These are phyloP conservation scores for Lagocephalus sceleratus DNA, from an alignment of 2,797 vertebrate species.

Conservation along the genomic window DNA sequence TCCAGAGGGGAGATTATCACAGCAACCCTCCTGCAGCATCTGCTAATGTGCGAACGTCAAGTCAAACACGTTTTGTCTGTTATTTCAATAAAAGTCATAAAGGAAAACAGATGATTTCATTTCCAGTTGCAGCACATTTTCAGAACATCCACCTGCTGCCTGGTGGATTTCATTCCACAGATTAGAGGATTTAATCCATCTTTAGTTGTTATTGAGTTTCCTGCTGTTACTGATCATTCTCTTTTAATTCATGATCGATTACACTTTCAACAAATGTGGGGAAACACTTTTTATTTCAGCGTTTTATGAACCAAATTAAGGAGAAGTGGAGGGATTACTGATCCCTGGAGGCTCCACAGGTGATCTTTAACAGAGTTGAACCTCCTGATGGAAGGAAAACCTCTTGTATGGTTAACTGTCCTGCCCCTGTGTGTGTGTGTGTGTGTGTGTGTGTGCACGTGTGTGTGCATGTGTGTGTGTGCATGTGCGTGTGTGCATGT, in stretches of 20 bases:
- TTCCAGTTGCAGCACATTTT: conserved; percentile 17
- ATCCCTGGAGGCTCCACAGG: background rate
- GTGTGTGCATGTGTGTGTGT: conserved; percentile 60
- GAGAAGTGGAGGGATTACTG: background rate
- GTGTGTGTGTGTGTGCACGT: conserved; percentile 16
- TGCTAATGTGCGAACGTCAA: background rate
- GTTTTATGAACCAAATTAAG: too few species aligned
- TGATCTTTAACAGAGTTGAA: too few species aligned
- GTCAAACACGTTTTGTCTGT: conserved; percentile 6
- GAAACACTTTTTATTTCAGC: too few species aligned
- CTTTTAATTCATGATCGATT: background rate
- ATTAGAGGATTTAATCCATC: too few species aligned
- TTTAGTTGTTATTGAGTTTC: too few species aligned
- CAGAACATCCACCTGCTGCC: conserved; percentile 2
- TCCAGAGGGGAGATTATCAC: background rate
- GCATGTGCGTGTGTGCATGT: conserved; percentile 27
- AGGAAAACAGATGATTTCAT: background rate
- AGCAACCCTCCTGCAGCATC: background rate
- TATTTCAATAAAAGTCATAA: conserved; percentile 12
- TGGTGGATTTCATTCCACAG: conserved; percentile 10
- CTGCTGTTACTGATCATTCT: too few species aligned
- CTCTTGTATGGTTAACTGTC: conserved; percentile 9
- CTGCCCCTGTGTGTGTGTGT: conserved; percentile 35
- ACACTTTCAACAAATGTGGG: background rate
- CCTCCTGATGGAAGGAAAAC: background rate